Conservation (phyloP, 2,888 invertebrate species). For the Athalia circularis region DNA sequence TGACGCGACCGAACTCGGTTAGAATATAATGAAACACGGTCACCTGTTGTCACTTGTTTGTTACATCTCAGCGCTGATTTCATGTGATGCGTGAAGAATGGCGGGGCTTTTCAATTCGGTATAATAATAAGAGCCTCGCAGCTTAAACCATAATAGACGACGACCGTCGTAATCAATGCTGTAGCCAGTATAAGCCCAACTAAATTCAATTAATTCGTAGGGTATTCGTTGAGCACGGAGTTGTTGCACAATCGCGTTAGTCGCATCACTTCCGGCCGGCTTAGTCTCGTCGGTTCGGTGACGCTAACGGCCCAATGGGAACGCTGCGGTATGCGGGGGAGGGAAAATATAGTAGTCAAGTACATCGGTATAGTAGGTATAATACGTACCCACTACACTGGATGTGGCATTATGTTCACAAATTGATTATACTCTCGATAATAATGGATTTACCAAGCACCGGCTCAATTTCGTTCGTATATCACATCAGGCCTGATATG, state of each 20-base stretch:
- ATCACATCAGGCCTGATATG: background rate
- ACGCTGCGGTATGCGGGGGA: background rate
- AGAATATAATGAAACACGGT: no score
- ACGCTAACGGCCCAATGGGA: constrained; percentile 18
- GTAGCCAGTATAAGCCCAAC: constrained; percentile 39
- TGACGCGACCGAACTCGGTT: no score
- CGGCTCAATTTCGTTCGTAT: constrained; percentile 11
- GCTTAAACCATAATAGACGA: constrained; percentile 32
- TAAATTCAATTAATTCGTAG: constrained; percentile 41
- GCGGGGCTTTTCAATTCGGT: no score
- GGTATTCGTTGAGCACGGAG: constrained; percentile 57
- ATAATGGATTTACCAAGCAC: constrained; percentile 28
- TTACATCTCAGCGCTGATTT: no score
- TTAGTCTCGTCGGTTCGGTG: constrained; percentile 52
- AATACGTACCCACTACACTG: constrained; percentile 6
- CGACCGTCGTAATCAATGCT: constrained; percentile 37
- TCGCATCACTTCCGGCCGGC: constrained; percentile 63
- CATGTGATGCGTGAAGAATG: no score
- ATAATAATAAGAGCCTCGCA: constrained; percentile 10
- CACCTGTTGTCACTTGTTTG: no score
- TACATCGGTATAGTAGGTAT: background rate
- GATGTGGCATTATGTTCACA: constrained; percentile 59
- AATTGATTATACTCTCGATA: constrained; percentile 62
- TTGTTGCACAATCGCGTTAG: constrained; percentile 69
- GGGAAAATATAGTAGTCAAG: constrained; percentile 6